These are phyloP conservation scores for Microhierax caerulescens DNA, from an alignment of 2,797 vertebrate genomes.

Conservation along the genomic window DNA sequence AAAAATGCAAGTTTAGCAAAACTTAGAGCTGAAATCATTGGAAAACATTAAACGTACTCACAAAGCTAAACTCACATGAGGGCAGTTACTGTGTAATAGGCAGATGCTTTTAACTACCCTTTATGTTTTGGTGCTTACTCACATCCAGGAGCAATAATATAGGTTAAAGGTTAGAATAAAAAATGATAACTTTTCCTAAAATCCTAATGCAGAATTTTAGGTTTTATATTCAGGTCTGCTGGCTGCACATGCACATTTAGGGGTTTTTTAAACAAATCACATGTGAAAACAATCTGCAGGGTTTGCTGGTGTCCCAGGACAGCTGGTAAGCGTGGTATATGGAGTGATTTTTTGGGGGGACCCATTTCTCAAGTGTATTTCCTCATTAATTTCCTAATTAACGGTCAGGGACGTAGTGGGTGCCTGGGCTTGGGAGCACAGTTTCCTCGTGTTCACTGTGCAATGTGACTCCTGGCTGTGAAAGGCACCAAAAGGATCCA, in stretches of 20 bases:
- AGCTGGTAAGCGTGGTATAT: fast-evolving
- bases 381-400: not conserved
- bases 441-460: not conserved
- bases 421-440: not conserved
- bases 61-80: not conserved
- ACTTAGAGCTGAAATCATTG: not conserved
- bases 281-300: not conserved
- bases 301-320: not conserved
- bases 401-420: not conserved
- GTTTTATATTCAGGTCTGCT: not conserved
- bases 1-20: constrained; percentile 45
- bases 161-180: constrained; percentile 24
- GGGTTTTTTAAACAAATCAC: not conserved
- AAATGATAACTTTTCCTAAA: constrained; percentile 21
- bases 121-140: not conserved
- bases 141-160: not conserved
- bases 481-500: not conserved
- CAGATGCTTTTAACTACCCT: constrained; percentile 5
- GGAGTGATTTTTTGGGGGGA: not conserved
- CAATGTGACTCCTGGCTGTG: not conserved
- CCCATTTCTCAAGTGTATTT: not conserved
- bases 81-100: not conserved
- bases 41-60: not conserved
- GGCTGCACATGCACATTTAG: not conserved
- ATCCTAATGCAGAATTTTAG: not conserved